These are phyloP conservation scores for Notodonta ziczac DNA, from an alignment of 2,888 invertebrate species.

Conservation along the genomic window DNA sequence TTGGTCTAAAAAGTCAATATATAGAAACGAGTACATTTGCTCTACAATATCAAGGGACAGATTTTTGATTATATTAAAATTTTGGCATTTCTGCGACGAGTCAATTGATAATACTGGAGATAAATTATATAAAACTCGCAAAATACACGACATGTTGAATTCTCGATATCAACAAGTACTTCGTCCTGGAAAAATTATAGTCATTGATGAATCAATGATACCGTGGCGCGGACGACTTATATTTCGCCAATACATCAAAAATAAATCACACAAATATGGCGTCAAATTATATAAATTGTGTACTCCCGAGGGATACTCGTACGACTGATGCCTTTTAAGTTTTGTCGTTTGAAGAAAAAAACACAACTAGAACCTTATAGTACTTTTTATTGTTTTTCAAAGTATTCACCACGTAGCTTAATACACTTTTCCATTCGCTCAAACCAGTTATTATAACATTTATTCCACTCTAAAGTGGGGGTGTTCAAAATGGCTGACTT, in stretches of 20 bases:
- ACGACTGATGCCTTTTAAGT: too few species aligned
- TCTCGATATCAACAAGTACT: not conserved
- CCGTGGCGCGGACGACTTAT: conserved; percentile 3
- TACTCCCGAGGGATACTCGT: conserved; percentile 25
- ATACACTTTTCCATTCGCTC: too few species aligned
- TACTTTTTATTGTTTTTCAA: too few species aligned
- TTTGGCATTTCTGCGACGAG: not conserved
- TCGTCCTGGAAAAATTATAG: conserved; percentile 1
- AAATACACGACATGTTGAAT: not conserved
- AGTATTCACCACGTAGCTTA: too few species aligned
- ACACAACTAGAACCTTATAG: too few species aligned
- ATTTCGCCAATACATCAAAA: conserved; percentile 8
- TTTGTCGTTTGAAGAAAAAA: too few species aligned
- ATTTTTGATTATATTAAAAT: not conserved
- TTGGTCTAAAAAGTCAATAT: not conserved
- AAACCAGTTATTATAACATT: too few species aligned
- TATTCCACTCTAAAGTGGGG: too few species aligned
- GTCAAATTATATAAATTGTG: too few species aligned
- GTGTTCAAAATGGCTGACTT: too few species aligned
- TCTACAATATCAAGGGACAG: not conserved
- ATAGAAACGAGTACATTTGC: not conserved
- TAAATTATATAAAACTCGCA: not conserved
- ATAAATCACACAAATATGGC: conserved; percentile 7
- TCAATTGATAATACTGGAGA: not conserved
- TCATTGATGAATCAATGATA: not conserved